Conservation (phyloP, 1,140 invertebrate genomes). For the Zaprionus davidi region DNA sequence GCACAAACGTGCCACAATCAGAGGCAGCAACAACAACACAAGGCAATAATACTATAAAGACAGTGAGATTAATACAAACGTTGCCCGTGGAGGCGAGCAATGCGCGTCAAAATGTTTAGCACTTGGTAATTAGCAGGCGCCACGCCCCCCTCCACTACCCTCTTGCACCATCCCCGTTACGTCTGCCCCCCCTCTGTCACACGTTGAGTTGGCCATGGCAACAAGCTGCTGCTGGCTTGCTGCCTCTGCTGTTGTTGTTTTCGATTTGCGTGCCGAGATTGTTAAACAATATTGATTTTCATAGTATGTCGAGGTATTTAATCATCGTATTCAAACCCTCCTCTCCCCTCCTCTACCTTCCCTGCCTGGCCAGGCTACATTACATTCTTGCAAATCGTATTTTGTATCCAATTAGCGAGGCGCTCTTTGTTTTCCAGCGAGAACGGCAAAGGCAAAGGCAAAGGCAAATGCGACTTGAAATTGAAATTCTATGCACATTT, state of each 20-base stretch:
- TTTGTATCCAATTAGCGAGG: constrained; percentile 66
- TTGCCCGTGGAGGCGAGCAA: constrained; percentile 27
- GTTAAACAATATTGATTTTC: constrained; percentile 71
- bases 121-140: constrained; percentile 64
- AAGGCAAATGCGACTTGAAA: not conserved
- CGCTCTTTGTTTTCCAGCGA: constrained; percentile 38
- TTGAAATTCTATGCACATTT: constrained; percentile 54
- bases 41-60: constrained; percentile 9
- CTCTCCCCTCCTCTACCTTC: not conserved
- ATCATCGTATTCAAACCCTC: constrained; percentile 39
- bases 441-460: not conserved
- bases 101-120: constrained; percentile 65
- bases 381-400: constrained; percentile 42
- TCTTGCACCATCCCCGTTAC: not conserved
- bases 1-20: constrained; percentile 46
- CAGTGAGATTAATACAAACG: constrained; percentile 40
- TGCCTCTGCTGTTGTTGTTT: constrained; percentile 13
- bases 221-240: constrained; percentile 39
- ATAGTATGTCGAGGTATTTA: constrained; percentile 56
- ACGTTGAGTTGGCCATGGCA: constrained; percentile 38
- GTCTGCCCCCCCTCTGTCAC: not conserved
- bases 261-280: constrained; percentile 67
- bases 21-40: constrained; percentile 9
- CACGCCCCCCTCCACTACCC: not conserved
- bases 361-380: not conserved